phyloP scores from a whole-genome alignment of 2,797 vertebrate species.

The Triplophysa yarkandensis region DNA sequence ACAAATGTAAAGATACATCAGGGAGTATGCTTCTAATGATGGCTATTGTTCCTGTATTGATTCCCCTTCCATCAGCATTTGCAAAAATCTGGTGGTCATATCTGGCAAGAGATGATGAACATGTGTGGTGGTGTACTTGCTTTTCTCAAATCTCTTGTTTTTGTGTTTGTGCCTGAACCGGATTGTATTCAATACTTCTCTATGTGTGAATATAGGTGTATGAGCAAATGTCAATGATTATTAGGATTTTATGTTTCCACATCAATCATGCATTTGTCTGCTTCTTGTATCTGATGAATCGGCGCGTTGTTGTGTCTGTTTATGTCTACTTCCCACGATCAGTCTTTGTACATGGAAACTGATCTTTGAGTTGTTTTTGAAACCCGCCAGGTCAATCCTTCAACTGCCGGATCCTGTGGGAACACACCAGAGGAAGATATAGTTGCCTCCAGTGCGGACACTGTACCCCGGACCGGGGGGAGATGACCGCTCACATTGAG shows the following conservation, averaged over 20 bases:
- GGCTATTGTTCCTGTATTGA: slow-evolving; percentile 21
- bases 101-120: slow-evolving; percentile 33
- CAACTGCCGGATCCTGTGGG: slow-evolving; percentile 88
- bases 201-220: background rate
- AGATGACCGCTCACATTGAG: slow-evolving; percentile 88
- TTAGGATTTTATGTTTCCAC: background rate
- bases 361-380: slow-evolving; percentile 1
- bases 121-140: slow-evolving; percentile 27
- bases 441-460: slow-evolving; percentile 87
- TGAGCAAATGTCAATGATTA: background rate
- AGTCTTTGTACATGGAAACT: background rate
- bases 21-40: slow-evolving; percentile 35
- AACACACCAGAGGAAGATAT: slow-evolving; percentile 91
- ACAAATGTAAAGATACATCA: slow-evolving; percentile 27
- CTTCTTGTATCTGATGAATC: background rate
- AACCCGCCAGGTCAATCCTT: slow-evolving; percentile 74
- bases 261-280: slow-evolving; percentile 9
- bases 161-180: slow-evolving; percentile 22
- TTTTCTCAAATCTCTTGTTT: background rate
- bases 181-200: slow-evolving; percentile 4
- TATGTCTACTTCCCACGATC: too few relatives aligned
- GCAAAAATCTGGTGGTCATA: slow-evolving; percentile 10
- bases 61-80: background rate
- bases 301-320: background rate
- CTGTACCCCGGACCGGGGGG: slow-evolving; percentile 77